Conservation (phyloP, 2,888 invertebrate species). For the Mythimna loreyi region DNA sequence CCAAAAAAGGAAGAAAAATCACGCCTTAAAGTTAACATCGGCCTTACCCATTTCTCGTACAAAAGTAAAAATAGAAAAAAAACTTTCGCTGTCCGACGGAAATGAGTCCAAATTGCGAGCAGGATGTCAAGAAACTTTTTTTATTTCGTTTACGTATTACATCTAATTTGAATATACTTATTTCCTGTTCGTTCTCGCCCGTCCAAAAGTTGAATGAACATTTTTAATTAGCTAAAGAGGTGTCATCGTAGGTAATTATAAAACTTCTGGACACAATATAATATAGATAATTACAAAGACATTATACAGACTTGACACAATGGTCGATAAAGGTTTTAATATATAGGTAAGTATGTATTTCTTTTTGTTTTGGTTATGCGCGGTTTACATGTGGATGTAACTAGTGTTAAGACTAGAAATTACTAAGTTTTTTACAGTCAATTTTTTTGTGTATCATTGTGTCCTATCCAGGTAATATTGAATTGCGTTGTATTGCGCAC, state of each 20-base stretch:
- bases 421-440: no score
- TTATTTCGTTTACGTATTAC: constrained; percentile 36
- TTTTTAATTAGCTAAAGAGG: constrained; percentile 15
- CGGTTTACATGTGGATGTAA: no score
- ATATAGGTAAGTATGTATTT: no score
- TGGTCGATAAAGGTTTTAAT: no score
- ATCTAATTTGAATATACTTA: constrained; percentile 50
- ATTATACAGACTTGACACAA: no score
- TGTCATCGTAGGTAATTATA: not conserved
- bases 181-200: constrained; percentile 5
- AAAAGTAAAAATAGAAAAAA: constrained; percentile 5
- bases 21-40: not conserved
- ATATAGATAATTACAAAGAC: no score
- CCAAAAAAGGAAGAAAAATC: not conserved
- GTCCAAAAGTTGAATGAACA: constrained; percentile 13
- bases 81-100: not conserved
- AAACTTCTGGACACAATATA: not conserved
- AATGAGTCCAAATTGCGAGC: constrained; percentile 26
- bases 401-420: no score
- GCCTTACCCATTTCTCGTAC: not conserved
- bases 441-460: no score
- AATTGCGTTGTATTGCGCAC: no score
- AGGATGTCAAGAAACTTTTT: constrained; percentile 37
- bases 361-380: no score
- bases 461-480: no score